Evolutionary conservation across 2,888 invertebrate species (phyloP).

Genomic region (Phortica magna): DNA sequence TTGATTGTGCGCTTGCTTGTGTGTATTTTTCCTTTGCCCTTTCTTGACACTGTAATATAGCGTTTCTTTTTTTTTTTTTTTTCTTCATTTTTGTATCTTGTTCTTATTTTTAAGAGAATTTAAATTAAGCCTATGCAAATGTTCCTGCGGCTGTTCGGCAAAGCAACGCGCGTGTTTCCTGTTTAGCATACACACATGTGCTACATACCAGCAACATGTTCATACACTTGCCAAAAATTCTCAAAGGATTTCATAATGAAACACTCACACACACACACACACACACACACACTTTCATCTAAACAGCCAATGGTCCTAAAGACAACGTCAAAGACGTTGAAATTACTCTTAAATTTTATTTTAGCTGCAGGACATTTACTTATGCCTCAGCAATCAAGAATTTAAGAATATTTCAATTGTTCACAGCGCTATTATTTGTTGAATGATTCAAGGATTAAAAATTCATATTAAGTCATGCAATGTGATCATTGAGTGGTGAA

Average conservation of each 20-base stretch:
- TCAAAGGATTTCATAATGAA: conserved; percentile 25
- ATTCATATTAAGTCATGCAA: too few species aligned
- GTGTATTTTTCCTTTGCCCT: neutral
- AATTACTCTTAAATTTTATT: too few species aligned
- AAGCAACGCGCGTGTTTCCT: conserved; percentile 12
- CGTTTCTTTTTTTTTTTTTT: conserved; percentile 36
- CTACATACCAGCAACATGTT: neutral
- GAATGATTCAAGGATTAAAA: too few species aligned
- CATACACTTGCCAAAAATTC: neutral
- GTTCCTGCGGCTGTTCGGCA: conserved; percentile 59
- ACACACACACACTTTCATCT: neutral
- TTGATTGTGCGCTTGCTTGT: conserved; percentile 2
- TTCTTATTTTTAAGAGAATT: conserved; percentile 66
- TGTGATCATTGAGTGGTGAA: too few species aligned
- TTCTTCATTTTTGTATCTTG: conserved; percentile 55
- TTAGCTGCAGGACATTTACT: too few species aligned
- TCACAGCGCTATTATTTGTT: too few species aligned
- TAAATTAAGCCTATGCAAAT: conserved; percentile 73
- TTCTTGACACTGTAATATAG: neutral
- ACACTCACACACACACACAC: conserved; percentile 6
- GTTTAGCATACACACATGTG: conserved; percentile 1
- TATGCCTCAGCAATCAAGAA: too few species aligned
- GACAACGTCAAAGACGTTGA: too few species aligned
- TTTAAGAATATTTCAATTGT: too few species aligned
- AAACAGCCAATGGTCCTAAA: neutral